phyloP scores from a whole-genome alignment of 2,888 invertebrate species.

The Drosophila incognita region DNA sequence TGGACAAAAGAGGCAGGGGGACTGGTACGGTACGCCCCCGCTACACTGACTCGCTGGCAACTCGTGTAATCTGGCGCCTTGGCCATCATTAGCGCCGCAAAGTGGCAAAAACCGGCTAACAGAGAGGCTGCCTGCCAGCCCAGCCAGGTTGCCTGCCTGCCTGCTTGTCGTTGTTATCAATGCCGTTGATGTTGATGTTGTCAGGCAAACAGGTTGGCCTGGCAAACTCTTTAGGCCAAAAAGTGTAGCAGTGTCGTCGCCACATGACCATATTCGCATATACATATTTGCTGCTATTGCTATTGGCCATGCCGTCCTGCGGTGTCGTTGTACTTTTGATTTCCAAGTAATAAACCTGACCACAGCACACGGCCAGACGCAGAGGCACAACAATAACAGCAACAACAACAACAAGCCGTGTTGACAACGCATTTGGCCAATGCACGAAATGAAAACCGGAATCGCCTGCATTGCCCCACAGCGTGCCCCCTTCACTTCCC shows the following conservation, averaged over 20 bases:
- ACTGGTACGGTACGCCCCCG: slow-evolving; percentile 61
- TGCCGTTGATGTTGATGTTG: slow-evolving; percentile 30
- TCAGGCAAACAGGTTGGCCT: slow-evolving; percentile 43
- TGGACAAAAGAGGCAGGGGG: background rate
- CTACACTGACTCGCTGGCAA: slow-evolving; percentile 19
- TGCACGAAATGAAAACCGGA: slow-evolving; percentile 69
- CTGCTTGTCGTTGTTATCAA: slow-evolving; percentile 49
- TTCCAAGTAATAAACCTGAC: slow-evolving; percentile 69
- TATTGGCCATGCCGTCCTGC: slow-evolving; percentile 49
- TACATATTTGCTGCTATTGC: slow-evolving; percentile 1
- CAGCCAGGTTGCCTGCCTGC: slow-evolving; percentile 5
- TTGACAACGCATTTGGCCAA: slow-evolving; percentile 67
- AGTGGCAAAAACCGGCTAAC: slow-evolving; percentile 66
- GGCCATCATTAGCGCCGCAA: slow-evolving; percentile 66
- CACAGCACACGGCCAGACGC: slow-evolving; percentile 27
- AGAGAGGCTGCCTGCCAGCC: background rate
- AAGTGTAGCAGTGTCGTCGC: slow-evolving; percentile 65
- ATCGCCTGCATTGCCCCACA: slow-evolving; percentile 51
- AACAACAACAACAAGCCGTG: slow-evolving; percentile 11
- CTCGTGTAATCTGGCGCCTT: slow-evolving; percentile 46
- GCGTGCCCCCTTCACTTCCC: slow-evolving; percentile 18
- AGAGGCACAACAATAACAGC: slow-evolving; percentile 13
- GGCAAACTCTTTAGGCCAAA: slow-evolving; percentile 74
- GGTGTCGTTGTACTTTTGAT: slow-evolving; percentile 80
- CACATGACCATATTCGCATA: slow-evolving; percentile 19